Percentiles rank a stretch among this genome's conserved stretches.
Evolutionary conservation across 2,888 invertebrate genomes (phyloP).

Genomic region (Tetanocera ferruginea): DNA sequence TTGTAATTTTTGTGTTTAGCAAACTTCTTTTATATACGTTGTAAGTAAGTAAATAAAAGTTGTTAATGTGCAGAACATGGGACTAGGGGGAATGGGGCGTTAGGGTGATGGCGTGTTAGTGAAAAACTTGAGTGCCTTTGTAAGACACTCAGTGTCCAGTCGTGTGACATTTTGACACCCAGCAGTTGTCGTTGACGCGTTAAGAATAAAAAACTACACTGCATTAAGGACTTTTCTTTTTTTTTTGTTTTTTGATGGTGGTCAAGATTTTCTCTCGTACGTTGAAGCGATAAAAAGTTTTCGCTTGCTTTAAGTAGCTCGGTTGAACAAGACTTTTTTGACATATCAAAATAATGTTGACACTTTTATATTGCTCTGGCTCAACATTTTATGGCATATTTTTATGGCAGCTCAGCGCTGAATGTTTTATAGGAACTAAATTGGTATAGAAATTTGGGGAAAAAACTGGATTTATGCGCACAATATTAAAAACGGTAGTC

Average conservation of each 20-base stretch:
- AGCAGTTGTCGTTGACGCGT: constrained; percentile 34
- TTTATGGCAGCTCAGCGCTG: neutral
- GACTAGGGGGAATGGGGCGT: neutral
- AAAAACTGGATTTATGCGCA: no score
- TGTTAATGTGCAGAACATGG: neutral
- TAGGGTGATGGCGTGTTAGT: neutral
- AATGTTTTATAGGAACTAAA: no score
- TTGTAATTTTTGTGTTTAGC: neutral
- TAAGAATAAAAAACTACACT: neutral
- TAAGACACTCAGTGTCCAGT: constrained; percentile 31
- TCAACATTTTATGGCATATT: constrained; percentile 1
- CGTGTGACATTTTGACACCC: constrained; percentile 43
- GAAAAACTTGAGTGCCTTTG: constrained; percentile 11
- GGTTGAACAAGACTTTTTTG: neutral
- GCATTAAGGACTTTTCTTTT: constrained; percentile 7
- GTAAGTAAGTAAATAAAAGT: neutral
- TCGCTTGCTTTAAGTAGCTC: neutral
- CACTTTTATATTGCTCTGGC: constrained; percentile 3
- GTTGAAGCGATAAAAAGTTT: neutral
- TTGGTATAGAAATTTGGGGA: no score
- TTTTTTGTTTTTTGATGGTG: neutral
- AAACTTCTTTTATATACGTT: neutral
- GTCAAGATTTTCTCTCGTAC: neutral
- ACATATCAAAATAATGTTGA: constrained; percentile 6
- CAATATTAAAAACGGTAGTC: no score